Evolutionary conservation across 2,797 vertebrate species (phyloP).

Genomic region (Scleropages formosus): DNA sequence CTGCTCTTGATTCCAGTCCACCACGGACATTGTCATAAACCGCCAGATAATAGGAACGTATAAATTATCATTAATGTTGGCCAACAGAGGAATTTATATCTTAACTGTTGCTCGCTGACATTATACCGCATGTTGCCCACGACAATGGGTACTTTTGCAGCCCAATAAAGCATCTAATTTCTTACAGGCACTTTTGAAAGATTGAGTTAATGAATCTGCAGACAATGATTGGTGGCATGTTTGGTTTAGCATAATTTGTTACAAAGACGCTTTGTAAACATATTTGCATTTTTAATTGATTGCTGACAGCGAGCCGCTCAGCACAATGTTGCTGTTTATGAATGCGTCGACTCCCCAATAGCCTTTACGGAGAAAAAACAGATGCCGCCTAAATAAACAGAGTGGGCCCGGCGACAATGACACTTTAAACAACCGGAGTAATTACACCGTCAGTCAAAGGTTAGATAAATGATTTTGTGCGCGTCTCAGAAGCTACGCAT

Average conservation of each 20-base stretch:
- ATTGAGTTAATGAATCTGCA: slow-evolving; percentile 27
- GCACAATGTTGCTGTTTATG: slow-evolving; percentile 9
- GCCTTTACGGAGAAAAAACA: slow-evolving; percentile 8
- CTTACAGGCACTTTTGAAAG: slow-evolving; percentile 11
- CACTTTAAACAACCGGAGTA: neutral
- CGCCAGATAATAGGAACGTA: too few species aligned
- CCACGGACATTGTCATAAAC: too few species aligned
- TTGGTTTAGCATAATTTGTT: slow-evolving; percentile 17
- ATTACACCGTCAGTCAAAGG: too few species aligned
- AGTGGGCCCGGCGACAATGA: neutral
- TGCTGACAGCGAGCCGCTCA: slow-evolving; percentile 23
- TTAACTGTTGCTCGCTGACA: too few species aligned
- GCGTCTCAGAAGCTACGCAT: too few species aligned
- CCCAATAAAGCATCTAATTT: neutral
- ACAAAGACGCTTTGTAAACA: slow-evolving; percentile 25
- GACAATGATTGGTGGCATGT: slow-evolving; percentile 15
- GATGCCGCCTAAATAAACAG: slow-evolving; percentile 13
- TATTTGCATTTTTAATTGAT: slow-evolving; percentile 29
- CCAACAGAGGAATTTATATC: neutral
- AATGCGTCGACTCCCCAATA: slow-evolving; percentile 3
- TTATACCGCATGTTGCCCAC: too few species aligned
- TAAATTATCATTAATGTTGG: slow-evolving; percentile 20
- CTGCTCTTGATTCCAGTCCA: slow-evolving; percentile 36
- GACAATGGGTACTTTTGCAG: neutral
- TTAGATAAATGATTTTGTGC: neutral